phyloP scores from a whole-genome alignment of 2,888 invertebrate species.

The Drosophila mimetica region DNA sequence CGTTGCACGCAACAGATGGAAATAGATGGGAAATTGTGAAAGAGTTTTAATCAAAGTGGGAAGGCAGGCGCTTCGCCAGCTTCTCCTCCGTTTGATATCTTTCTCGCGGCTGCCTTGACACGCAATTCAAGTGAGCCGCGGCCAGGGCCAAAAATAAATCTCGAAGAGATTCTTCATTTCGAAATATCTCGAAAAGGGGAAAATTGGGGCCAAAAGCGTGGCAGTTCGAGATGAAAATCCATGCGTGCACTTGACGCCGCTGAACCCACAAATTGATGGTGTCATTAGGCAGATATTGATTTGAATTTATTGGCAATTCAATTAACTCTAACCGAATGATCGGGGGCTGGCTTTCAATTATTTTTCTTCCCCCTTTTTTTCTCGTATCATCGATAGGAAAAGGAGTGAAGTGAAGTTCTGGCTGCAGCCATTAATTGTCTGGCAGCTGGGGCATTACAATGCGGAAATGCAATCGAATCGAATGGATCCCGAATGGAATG shows the following conservation, averaged over 20 bases:
- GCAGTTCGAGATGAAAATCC: conserved; percentile 17
- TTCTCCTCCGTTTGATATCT: conserved; percentile 35
- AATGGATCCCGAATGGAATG: conserved; percentile 53
- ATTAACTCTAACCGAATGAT: conserved; percentile 45
- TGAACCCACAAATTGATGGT: conserved; percentile 48
- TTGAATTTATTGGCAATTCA: conserved; percentile 63
- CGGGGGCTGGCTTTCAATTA: conserved; percentile 21
- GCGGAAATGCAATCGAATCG: conserved; percentile 67
- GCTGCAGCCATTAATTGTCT: conserved; percentile 30
- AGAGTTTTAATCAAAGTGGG: conserved; percentile 45
- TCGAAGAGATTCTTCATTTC: conserved; percentile 35
- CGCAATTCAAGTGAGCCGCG: conserved; percentile 29
- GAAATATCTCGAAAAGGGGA: conserved; percentile 26
- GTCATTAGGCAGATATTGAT: conserved; percentile 61
- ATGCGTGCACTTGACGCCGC: conserved; percentile 36
- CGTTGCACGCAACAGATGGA: conserved; percentile 47
- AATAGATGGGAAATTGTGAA: conserved; percentile 40
- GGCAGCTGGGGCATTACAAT: conserved; percentile 44
- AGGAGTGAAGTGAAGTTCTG: conserved; percentile 19
- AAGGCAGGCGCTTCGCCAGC: conserved; percentile 14
- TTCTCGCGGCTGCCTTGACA: conserved; percentile 41
- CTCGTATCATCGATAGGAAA: conserved; percentile 2
- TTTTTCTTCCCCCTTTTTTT: neutral
- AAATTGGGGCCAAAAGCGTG: conserved; percentile 50
- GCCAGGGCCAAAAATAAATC: conserved; percentile 42